phyloP scores from a whole-genome alignment of 1,140 invertebrate genomes.

The Drosophila sulfurigaster region DNA sequence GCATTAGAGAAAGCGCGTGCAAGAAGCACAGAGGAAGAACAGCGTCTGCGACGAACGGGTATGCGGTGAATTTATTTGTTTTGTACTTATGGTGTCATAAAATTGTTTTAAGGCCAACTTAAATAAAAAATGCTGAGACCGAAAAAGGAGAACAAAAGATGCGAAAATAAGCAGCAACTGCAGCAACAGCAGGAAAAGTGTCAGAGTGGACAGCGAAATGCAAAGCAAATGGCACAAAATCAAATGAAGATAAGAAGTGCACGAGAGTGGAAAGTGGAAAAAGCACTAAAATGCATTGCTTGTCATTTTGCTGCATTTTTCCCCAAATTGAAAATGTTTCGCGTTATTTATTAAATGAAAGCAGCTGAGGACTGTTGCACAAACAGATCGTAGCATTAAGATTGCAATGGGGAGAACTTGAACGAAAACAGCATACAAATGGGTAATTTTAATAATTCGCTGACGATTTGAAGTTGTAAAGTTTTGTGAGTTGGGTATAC shows the following conservation, averaged over 20 bases:
- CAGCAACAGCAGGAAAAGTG: slow-evolving; percentile 7
- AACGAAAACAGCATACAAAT: not conserved
- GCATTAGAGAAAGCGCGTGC: slow-evolving; percentile 65
- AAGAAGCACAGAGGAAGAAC: not conserved
- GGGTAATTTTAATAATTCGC: not conserved
- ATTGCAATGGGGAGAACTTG: not conserved
- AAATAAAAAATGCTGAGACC: slow-evolving; percentile 66
- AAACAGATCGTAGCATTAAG: slow-evolving; percentile 2
- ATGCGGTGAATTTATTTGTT: slow-evolving; percentile 76
- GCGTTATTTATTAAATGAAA: slow-evolving; percentile 57
- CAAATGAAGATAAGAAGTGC: slow-evolving; percentile 62
- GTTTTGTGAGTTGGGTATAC: not conserved
- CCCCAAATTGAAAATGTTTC: slow-evolving; percentile 75
- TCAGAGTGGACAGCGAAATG: slow-evolving; percentile 36
- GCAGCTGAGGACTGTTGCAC: slow-evolving; percentile 1
- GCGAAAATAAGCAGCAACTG: too few species aligned
- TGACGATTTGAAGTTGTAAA: not conserved
- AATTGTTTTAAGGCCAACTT: slow-evolving; percentile 82
- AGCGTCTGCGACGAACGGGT: slow-evolving; percentile 5
- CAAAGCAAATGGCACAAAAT: slow-evolving; percentile 59
- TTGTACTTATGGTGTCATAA: slow-evolving; percentile 83
- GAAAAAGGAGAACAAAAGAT: slow-evolving; percentile 1
- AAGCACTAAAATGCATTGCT: slow-evolving; percentile 58
- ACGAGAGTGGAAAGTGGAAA: slow-evolving; percentile 51
- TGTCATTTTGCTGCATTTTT: slow-evolving; percentile 67